These are phyloP conservation scores for Cantharis flavilabris DNA, from an alignment of 2,888 invertebrate genomes.

Conservation along the genomic window DNA sequence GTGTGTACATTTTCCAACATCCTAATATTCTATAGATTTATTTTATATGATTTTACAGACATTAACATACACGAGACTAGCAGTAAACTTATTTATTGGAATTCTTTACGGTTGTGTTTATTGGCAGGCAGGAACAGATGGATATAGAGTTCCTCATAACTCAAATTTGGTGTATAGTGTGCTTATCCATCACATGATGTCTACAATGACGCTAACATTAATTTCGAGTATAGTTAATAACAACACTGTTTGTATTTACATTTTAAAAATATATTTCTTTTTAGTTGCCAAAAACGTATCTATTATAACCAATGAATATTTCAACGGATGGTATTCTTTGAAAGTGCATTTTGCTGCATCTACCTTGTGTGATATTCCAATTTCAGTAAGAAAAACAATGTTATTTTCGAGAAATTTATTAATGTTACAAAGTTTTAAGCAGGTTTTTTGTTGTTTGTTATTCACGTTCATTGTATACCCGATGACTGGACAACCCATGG, in stretches of 20 bases:
- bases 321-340: conserved; percentile 86
- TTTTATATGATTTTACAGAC: conserved; percentile 60
- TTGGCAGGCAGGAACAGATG: conserved; percentile 74
- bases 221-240: conserved; percentile 72
- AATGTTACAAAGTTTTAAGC: neutral
- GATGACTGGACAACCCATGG: conserved; percentile 89
- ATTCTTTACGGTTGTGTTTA: conserved; percentile 78
- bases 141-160: conserved; percentile 77
- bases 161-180: conserved; percentile 89
- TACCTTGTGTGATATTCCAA: conserved; percentile 76
- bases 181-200: conserved; percentile 91
- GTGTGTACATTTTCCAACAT: conserved; percentile 49
- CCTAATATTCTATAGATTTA: too few relatives aligned
- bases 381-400: conserved; percentile 65
- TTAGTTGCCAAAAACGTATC: conserved; percentile 51
- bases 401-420: neutral
- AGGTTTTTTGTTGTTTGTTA: conserved; percentile 70
- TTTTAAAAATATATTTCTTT: conserved; percentile 50
- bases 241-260: conserved; percentile 45
- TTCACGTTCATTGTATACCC: conserved; percentile 80
- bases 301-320: conserved; percentile 71
- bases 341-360: conserved; percentile 79
- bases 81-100: conserved; percentile 75
- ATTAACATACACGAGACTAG: conserved; percentile 74
- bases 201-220: conserved; percentile 88